Base-by-base conservation (phyloP, 2,113 vertebrate genomes). In the Pteropus alecto region DNA sequence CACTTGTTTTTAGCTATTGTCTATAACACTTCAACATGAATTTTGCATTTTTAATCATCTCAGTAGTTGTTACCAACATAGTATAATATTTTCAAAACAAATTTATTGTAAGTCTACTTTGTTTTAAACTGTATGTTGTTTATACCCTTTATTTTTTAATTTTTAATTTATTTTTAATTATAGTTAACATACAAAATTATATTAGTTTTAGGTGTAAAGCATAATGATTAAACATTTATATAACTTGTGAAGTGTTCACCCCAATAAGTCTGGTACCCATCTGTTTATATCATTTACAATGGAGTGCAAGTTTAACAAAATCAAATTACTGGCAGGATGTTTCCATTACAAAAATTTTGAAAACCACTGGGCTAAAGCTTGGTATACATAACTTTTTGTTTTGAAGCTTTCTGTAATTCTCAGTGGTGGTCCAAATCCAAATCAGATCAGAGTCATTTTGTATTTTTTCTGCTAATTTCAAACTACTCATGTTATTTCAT, bases 331-430 rank as follows among this genome's bases (percentile, higher is more conserved):
- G 67, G 22, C 14, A 92, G 79, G 21, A 88, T 76, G n/a, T 84
- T 83, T 26, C 14, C 22, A 18, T 71, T 35, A 95, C 18, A 84
- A 76, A 96, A 68, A 83, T 90, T 28, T 81, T n/a, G 63, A 81
- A 90, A 95, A 87, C 24, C 73, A 84, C 18, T 74, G 4, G 3
- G 33, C 41, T 85, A 51, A 77, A 68, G n/a, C 41, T 96, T 92
- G 60, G 26, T 87, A n/a, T 94, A 18, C 21, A 68, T 48, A 91
- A 90, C 94, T 96, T 84, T 93, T 51, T 82, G 41, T 82, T 73
- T 83, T 93, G 78, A 96, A 96, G 96, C 4, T 6, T 91, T 88
- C 90, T 6, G 54, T 79, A 96, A 81, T 84, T 93, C 60, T 94
- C 77, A 70, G 46, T 71, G 15, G 43, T 63, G 35, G 74, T 93